A percentile compares a stretch with the other conserved stretches of the same genome.
Evolutionary conservation across 2,797 vertebrate species (phyloP).

Genomic region (Synaphobranchus kaupii): DNA sequence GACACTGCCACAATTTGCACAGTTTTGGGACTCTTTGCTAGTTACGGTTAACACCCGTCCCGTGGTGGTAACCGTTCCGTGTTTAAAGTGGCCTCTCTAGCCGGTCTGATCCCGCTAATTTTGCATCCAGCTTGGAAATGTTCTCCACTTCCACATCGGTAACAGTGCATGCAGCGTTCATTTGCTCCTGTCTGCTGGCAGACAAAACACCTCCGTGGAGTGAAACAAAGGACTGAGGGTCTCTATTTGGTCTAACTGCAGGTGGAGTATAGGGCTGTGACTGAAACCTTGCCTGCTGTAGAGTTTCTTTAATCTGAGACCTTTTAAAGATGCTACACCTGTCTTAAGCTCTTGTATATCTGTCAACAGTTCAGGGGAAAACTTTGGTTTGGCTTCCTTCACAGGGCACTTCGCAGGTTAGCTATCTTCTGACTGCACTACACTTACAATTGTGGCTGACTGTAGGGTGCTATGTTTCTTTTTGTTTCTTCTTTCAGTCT

Average conservation of each 20-base stretch:
- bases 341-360: slow-evolving; percentile 5
- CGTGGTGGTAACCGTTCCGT: background rate
- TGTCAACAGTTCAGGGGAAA: background rate
- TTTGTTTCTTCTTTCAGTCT: background rate
- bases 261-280: background rate
- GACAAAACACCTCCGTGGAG: slow-evolving; percentile 3
- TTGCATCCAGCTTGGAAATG: background rate
- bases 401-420: background rate
- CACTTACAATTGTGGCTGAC: background rate
- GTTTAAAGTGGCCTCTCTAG: background rate
- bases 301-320: slow-evolving; percentile 13
- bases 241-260: background rate
- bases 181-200: slow-evolving; percentile 22
- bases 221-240: background rate
- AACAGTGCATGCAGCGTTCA: slow-evolving; percentile 30
- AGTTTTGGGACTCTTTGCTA: background rate
- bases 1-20: background rate
- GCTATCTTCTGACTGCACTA: background rate
- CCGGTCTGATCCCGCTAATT: background rate
- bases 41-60: background rate
- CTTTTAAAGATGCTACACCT: slow-evolving; percentile 15
- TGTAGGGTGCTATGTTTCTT: background rate
- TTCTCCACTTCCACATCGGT: slow-evolving; percentile 8
- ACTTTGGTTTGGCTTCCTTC: background rate
- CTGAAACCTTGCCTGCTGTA: slow-evolving; percentile 11